Conservation (phyloP, 2,888 invertebrate genomes). For the Leucania comma region DNA sequence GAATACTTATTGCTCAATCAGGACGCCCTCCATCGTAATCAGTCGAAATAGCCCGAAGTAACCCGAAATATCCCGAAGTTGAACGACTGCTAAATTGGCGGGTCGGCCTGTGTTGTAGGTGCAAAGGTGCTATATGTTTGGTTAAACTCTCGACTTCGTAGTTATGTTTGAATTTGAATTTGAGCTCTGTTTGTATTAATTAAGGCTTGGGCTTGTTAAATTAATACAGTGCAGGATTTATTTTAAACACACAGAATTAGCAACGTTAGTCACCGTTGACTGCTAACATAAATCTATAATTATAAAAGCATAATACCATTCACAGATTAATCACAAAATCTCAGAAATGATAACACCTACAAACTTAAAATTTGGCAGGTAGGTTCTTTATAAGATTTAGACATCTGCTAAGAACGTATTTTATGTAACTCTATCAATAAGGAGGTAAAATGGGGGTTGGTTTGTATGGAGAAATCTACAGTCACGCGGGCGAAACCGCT, state of each 20-base stretch:
- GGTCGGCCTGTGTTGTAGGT: not conserved
- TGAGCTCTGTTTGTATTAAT: slow-evolving; percentile 15
- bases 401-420: too few species aligned
- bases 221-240: slow-evolving; percentile 7
- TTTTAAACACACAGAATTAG: slow-evolving; percentile 8
- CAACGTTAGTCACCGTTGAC: not conserved
- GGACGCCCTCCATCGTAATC: slow-evolving; percentile 50
- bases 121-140: slow-evolving; percentile 21
- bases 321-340: too few species aligned
- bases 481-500: too few species aligned
- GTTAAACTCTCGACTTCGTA: not conserved
- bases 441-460: too few species aligned
- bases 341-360: too few species aligned
- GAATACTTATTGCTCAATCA: slow-evolving; percentile 68
- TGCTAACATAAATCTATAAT: not conserved
- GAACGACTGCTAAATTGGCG: slow-evolving; percentile 21
- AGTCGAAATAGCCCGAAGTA: slow-evolving; percentile 39
- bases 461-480: too few species aligned
- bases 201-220: slow-evolving; percentile 8
- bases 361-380: too few species aligned
- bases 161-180: slow-evolving; percentile 5
- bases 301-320: too few species aligned
- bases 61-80: slow-evolving; percentile 16
- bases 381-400: too few species aligned
- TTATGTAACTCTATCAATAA: too few species aligned